A percentile compares a stretch with the other conserved stretches of the same genome.
Evolutionary conservation across 1,140 invertebrate species (phyloP).

Genomic region (Drosophila teissieri): DNA sequence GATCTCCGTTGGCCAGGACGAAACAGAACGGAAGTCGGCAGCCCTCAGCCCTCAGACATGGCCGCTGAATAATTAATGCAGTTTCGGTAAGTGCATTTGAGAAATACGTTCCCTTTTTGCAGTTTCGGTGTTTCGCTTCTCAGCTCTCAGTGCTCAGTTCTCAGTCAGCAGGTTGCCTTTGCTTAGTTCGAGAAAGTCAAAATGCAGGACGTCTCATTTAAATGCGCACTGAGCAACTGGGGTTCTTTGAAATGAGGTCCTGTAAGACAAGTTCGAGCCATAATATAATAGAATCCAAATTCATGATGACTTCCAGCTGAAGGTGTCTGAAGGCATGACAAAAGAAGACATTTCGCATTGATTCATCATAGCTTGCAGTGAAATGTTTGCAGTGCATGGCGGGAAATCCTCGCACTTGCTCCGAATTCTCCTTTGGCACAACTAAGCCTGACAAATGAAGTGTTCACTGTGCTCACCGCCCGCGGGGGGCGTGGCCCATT

Average conservation of each 20-base stretch:
- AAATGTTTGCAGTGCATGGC: conserved; percentile 17
- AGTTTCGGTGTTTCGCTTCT: conserved; percentile 1
- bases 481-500: conserved; percentile 18
- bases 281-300: neutral
- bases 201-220: conserved; percentile 65
- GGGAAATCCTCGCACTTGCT: conserved; percentile 2
- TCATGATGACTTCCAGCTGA: neutral
- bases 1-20: conserved; percentile 14
- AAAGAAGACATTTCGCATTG: too few relatives aligned
- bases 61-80: conserved; percentile 81
- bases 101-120: conserved; percentile 48
- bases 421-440: conserved; percentile 18
- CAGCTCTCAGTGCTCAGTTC: conserved; percentile 3
- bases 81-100: conserved; percentile 81
- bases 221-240: conserved; percentile 30
- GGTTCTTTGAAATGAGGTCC: neutral
- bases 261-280: neutral
- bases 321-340: too few relatives aligned
- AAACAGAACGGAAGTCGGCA: conserved; percentile 30
- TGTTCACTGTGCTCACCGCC: conserved; percentile 48
- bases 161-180: conserved; percentile 11
- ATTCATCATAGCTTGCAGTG: too few relatives aligned
- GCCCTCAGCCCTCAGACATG: conserved; percentile 48
- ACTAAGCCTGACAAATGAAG: conserved; percentile 74
- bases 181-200: conserved; percentile 41